Evolutionary conservation across 2,888 invertebrate genomes (phyloP).

Genomic region (Ganaspis brasiliensis): DNA sequence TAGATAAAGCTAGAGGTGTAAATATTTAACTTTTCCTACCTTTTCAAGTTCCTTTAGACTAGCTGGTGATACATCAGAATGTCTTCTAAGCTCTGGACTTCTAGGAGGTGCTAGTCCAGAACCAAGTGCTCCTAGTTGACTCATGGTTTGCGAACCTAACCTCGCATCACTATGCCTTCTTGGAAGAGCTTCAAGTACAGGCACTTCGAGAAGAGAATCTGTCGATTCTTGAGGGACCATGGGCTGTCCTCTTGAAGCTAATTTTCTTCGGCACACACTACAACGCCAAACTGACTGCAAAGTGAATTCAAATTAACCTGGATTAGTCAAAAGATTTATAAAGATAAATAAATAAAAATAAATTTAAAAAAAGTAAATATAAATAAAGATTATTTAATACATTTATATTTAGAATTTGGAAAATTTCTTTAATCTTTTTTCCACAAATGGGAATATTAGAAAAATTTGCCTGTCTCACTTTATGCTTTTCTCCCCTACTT

Average conservation of each 20-base stretch:
- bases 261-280: conserved; percentile 92
- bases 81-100: conserved; percentile 90
- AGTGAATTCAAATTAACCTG: not conserved
- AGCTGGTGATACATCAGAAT: conserved; percentile 93
- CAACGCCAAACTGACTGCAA: conserved; percentile 91
- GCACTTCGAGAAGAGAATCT: conserved; percentile 91
- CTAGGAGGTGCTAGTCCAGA: conserved; percentile 90
- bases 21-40: conserved; percentile 82
- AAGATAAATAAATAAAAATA: no score
- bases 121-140: conserved; percentile 80
- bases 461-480: no score
- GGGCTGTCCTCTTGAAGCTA: conserved; percentile 87
- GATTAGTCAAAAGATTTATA: no score
- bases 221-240: conserved; percentile 90
- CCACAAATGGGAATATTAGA: no score
- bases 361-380: no score
- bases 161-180: conserved; percentile 91
- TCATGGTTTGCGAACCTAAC: conserved; percentile 82
- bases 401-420: no score
- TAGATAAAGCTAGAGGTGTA: not conserved
- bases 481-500: no score
- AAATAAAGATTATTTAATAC: no score
- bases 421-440: no score
- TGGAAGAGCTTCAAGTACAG: conserved; percentile 89
- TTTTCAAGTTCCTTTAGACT: conserved; percentile 94